Evolutionary conservation across 2,113 vertebrate genomes (phyloP).

Genomic region (Motacilla tschutschensis): DNA sequence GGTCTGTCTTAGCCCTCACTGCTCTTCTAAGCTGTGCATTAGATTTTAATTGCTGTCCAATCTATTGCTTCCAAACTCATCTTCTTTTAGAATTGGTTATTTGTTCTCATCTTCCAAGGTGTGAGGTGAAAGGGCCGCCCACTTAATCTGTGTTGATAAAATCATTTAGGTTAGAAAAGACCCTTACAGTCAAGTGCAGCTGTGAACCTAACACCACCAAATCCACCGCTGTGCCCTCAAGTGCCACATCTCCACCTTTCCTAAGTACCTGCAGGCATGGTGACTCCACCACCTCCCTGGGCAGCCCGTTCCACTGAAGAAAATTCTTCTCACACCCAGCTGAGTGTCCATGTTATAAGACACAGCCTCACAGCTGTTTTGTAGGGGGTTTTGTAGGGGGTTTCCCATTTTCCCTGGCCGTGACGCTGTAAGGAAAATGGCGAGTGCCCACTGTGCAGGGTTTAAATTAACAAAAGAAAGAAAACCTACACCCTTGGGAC

Average conservation of each 20-base stretch:
- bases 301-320: neutral
- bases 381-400: neutral
- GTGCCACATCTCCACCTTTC: neutral
- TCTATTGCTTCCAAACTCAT: neutral
- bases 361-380: neutral
- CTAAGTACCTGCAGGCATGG: neutral
- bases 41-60: neutral
- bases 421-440: neutral
- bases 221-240: neutral
- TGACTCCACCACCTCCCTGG: neutral
- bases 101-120: neutral
- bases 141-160: neutral
- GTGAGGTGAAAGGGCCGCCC: neutral
- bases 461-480: neutral
- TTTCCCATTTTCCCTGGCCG: fast-evolving
- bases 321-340: neutral
- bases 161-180: neutral
- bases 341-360: fast-evolving
- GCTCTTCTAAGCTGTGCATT: neutral
- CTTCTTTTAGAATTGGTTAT: neutral
- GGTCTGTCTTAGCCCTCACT: neutral
- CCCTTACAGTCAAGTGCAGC: neutral
- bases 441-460: neutral
- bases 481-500: neutral
- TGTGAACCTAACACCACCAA: neutral